phyloP scores from a whole-genome alignment of 2,113 vertebrate species.

The Rhodinocichla rosea region DNA sequence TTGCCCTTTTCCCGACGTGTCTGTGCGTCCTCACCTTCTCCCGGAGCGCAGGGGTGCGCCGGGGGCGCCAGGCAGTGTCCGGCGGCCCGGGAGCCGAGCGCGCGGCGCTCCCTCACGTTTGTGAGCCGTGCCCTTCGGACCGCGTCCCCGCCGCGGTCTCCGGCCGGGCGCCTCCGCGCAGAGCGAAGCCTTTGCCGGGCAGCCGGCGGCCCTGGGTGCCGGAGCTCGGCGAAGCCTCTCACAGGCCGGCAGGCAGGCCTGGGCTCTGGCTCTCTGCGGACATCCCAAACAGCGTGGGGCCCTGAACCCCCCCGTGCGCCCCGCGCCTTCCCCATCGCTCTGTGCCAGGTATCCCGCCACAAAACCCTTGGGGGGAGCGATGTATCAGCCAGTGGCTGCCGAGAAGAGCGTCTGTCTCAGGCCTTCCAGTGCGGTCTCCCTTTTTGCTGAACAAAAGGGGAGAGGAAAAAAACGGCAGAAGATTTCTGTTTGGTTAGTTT shows the following conservation, averaged over 20 bases:
- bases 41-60: background rate
- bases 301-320: fast-evolving
- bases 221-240: fast-evolving
- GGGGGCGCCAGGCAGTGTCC: fast-evolving
- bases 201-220: fast-evolving
- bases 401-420: fast-evolving
- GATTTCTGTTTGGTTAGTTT: background rate
- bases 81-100: fast-evolving
- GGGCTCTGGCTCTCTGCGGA: background rate
- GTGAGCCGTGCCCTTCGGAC: fast-evolving
- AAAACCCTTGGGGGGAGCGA: fast-evolving
- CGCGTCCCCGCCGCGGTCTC: fast-evolving
- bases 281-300: fast-evolving
- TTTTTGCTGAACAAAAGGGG: background rate
- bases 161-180: fast-evolving
- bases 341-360: fast-evolving
- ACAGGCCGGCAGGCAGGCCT: fast-evolving
- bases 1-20: background rate
- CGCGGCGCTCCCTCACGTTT: fast-evolving
- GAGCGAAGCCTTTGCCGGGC: no score
- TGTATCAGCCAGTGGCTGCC: fast-evolving
- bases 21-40: no score
- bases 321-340: no score
- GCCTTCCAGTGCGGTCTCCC: no score
- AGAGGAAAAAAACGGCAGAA: background rate